Conservation (phyloP, 2,888 invertebrate genomes). For the Oxystoma pomonae region DNA sequence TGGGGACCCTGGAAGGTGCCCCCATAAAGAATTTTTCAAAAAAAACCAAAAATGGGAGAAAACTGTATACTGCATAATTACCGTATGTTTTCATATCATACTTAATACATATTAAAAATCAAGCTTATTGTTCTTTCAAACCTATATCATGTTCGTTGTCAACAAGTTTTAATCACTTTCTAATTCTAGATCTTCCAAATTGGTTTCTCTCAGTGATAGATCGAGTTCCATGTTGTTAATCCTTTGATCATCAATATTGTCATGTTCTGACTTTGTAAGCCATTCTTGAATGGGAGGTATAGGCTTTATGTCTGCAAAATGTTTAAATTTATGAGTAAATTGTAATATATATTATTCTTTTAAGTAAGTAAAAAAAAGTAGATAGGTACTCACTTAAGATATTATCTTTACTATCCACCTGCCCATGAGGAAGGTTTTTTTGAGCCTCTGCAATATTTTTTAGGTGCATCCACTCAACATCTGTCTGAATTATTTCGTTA, state of each 20-base stretch:
- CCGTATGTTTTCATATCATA: too few species aligned
- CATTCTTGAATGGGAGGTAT: neutral
- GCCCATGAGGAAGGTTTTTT: neutral
- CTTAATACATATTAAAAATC: too few species aligned
- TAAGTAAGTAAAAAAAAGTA: too few species aligned
- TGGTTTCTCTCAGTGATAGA: slow-evolving; percentile 8
- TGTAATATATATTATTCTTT: too few species aligned
- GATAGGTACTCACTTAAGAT: too few species aligned
- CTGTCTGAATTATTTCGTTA: slow-evolving; percentile 33
- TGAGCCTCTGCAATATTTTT: slow-evolving; percentile 23
- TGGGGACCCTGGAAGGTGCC: too few species aligned
- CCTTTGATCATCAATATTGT: slow-evolving; percentile 14
- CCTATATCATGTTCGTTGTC: neutral
- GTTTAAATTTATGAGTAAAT: too few species aligned
- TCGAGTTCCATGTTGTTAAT: slow-evolving; percentile 16
- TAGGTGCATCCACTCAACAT: slow-evolving; percentile 36
- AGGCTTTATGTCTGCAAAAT: neutral
- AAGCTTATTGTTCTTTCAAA: too few species aligned
- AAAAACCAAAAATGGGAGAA: too few species aligned
- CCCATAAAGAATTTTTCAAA: too few species aligned
- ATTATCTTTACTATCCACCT: neutral
- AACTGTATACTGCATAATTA: too few species aligned
- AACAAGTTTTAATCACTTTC: slow-evolving; percentile 7
- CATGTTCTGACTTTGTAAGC: neutral
- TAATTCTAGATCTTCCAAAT: slow-evolving; percentile 5